Percentiles rank a stretch among this genome's conserved stretches.
Evolutionary conservation across 2,888 invertebrate species (phyloP).

Genomic region (Tipula vernalis): DNA sequence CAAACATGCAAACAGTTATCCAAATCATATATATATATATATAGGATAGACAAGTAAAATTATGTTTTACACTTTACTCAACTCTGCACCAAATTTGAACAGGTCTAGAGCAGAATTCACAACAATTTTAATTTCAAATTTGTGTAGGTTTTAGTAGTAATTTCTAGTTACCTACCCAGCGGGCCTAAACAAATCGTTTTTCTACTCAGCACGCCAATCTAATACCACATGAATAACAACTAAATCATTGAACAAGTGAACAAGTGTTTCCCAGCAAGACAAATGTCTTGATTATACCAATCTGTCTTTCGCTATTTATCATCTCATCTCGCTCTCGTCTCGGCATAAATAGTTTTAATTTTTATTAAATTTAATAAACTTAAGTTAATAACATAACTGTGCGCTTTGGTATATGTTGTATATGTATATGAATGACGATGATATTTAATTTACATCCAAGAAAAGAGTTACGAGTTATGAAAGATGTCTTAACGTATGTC

Average conservation of each 20-base stretch:
- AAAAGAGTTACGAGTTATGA: background rate
- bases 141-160: background rate
- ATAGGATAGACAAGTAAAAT: too few relatives aligned
- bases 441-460: background rate
- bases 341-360: background rate
- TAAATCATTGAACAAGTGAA: background rate
- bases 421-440: background rate
- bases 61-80: too few relatives aligned
- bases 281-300: slow-evolving; percentile 4
- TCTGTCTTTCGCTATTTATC: slow-evolving; percentile 4
- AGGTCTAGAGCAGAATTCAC: too few relatives aligned
- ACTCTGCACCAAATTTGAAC: too few relatives aligned
- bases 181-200: background rate
- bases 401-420: background rate
- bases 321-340: background rate
- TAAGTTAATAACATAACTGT: background rate
- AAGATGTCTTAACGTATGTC: slow-evolving; percentile 4
- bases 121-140: too few relatives aligned
- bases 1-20: too few relatives aligned
- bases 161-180: background rate
- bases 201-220: background rate
- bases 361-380: background rate
- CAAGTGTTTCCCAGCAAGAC: background rate
- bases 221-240: background rate
- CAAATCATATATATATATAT: too few relatives aligned